These are phyloP conservation scores for Rhimphoctona megacephalus DNA, from an alignment of 2,888 invertebrate species.

Conservation along the genomic window DNA sequence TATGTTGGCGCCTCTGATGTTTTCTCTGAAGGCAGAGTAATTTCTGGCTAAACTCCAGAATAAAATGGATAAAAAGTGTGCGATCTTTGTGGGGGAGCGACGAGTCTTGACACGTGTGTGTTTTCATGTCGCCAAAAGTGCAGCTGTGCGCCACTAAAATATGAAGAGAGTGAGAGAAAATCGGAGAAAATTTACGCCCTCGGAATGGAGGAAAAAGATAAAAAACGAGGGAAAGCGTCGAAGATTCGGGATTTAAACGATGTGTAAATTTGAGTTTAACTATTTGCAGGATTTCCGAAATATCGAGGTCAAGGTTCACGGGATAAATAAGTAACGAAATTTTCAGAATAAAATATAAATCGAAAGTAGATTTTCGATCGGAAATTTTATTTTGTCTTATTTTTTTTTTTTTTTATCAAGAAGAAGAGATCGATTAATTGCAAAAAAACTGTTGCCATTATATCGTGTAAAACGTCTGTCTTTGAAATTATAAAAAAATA, in stretches of 20 bases:
- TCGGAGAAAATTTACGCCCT: neutral
- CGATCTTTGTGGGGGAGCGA: slow-evolving; percentile 16
- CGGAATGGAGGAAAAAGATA: neutral
- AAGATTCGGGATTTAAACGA: neutral
- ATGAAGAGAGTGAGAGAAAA: slow-evolving; percentile 18
- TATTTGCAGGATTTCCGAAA: neutral
- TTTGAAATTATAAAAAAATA: too few species aligned
- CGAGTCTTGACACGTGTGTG: slow-evolving; percentile 52
- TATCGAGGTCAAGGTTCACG: neutral
- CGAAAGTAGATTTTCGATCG: neutral
- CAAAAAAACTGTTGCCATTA: neutral
- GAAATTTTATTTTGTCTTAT: too few species aligned
- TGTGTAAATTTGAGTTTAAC: neutral
- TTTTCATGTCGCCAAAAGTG: slow-evolving; percentile 70
- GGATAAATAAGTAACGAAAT: neutral
- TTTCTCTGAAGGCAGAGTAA: slow-evolving; percentile 7
- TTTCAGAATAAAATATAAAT: too few species aligned
- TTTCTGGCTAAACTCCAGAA: slow-evolving; percentile 42
- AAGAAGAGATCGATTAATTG: neutral
- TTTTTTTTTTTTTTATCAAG: neutral
- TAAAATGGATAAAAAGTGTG: slow-evolving; percentile 29
- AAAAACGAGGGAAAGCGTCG: slow-evolving; percentile 10
- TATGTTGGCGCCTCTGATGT: slow-evolving; percentile 77
- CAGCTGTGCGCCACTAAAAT: slow-evolving; percentile 51
- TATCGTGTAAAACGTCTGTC: neutral